phyloP scores from a whole-genome alignment of 2,797 vertebrate species.

The Neosilurus mollespiculum region DNA sequence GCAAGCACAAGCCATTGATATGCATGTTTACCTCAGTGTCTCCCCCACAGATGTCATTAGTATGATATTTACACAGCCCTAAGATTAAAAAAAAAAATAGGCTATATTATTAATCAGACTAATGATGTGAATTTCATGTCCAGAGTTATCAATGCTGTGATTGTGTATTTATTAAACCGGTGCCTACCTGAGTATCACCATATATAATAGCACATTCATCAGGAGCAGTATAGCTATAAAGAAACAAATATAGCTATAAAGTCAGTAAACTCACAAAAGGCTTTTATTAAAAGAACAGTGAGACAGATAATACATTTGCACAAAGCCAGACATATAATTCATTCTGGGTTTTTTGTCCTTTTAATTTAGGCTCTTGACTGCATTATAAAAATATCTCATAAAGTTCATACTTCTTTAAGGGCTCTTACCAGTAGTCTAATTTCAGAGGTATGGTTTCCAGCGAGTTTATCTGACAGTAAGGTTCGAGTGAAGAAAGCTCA shows the following conservation, averaged over 20 bases:
- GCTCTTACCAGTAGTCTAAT: slow-evolving; percentile 75
- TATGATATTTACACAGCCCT: slow-evolving; percentile 81
- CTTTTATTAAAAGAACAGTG: not conserved
- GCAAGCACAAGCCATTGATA: slow-evolving; percentile 32
- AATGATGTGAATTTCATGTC: slow-evolving; percentile 28
- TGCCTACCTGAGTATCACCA: slow-evolving; percentile 77
- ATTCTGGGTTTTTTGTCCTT: not conserved
- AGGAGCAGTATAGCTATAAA: slow-evolving; percentile 63
- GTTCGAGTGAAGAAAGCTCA: slow-evolving; percentile 77
- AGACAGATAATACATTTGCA: not conserved
- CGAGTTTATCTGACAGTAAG: slow-evolving; percentile 75
- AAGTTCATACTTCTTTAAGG: not conserved
- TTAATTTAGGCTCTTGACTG: not conserved
- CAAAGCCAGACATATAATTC: not conserved
- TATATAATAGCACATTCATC: slow-evolving; percentile 80
- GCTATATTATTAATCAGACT: slow-evolving; percentile 42
- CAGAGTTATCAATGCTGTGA: no score
- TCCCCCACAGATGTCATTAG: slow-evolving; percentile 72
- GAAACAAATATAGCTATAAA: not conserved
- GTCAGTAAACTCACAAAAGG: not conserved
- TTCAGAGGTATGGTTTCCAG: slow-evolving; percentile 77
- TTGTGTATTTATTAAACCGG: slow-evolving; percentile 25
- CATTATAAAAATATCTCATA: not conserved
- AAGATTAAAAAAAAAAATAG: slow-evolving; percentile 57
- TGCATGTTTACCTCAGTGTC: slow-evolving; percentile 73